Evolutionary conservation across 2,888 invertebrate genomes (phyloP), one percentile per base, ranked within the genome.

Genomic region (Molanna angustata): DNA sequence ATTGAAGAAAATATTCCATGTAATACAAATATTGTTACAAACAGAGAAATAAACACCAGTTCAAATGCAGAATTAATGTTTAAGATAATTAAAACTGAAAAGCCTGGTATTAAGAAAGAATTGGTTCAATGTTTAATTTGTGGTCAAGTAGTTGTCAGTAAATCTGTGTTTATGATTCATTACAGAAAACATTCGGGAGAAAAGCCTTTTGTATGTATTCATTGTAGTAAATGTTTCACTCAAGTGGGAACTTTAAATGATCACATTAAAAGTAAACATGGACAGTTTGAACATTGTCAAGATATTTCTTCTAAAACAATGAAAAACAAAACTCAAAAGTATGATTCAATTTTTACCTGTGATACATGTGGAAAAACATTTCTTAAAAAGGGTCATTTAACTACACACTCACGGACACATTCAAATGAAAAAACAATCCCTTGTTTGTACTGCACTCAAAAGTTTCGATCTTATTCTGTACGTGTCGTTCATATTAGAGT

Each of bases 361-460:
- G 74, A 74, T 54, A 65, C 63, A 20, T 75, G 75, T 61, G 73
- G 73, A 0, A 74, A 74, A 64, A 65, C 67, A 0, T 74, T 74
- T 51, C 70, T 62, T 51, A 65, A 69, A 4, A 71, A 71, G 59
- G 63, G 58, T 55, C 68, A 71, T 61, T 65, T 74, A 1, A 65
- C 65, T 19, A 64, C 67, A n/a, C 75, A 76, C 43, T 67, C 69
- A 65, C 62, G 73, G 4, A 68, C 65, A 4, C 75, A 75, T 44
- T 74, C 74, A 1, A 69, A 71, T 1, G 74, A 75, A 54, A 73
- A 71, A 9, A 74, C 75, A 1, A 74, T 70, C 52, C 51, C 62
- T 1, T 76, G 74, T 52, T 54, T 67, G 0, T 54, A 65, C 13
- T 76, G 75, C 48, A 63, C 66, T 0, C 59, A 63, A 9, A 65